Conservation (phyloP, 2,797 vertebrate species). For the Typhlichthys subterraneus region DNA sequence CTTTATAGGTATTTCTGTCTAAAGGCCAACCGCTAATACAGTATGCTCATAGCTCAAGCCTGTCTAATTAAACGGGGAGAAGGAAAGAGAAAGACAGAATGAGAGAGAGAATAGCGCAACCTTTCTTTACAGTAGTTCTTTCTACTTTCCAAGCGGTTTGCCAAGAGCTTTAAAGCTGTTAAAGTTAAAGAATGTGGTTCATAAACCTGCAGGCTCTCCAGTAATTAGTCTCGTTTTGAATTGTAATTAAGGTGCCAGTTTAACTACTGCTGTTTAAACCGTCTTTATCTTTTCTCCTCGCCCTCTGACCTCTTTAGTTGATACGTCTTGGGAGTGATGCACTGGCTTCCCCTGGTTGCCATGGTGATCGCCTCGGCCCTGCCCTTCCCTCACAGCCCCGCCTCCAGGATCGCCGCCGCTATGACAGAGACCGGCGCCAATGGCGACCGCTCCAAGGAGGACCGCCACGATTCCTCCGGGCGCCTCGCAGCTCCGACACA, state of each 20-base stretch:
- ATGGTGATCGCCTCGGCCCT: conserved; percentile 88
- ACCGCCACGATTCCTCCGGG: conserved; percentile 46
- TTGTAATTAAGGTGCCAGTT: conserved; percentile 48
- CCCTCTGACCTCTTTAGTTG: conserved; percentile 63
- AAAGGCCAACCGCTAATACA: conserved; percentile 32
- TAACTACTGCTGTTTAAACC: conserved; percentile 18
- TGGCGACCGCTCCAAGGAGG: conserved; percentile 41
- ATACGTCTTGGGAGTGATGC: conserved; percentile 87
- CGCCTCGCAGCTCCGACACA: conserved; percentile 26
- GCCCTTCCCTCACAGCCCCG: conserved; percentile 79
- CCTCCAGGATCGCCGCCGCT: conserved; percentile 70
- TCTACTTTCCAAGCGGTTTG: conserved; percentile 59
- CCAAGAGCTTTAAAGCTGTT: conserved; percentile 61
- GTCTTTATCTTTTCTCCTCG: conserved; percentile 23
- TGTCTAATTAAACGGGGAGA: conserved; percentile 27
- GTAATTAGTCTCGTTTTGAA: conserved; percentile 57
- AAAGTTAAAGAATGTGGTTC: conserved; percentile 41
- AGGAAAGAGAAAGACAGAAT: conserved; percentile 8
- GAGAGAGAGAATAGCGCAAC: conserved; percentile 12
- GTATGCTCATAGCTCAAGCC: conserved; percentile 12
- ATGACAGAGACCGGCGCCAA: conserved; percentile 60
- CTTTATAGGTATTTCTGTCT: conserved; percentile 40
- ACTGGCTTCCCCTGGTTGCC: conserved; percentile 89
- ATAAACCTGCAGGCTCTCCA: conserved; percentile 53
- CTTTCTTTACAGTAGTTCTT: conserved; percentile 24